Conservation (phyloP, 2,888 invertebrate genomes). For the Eulithis testata region DNA sequence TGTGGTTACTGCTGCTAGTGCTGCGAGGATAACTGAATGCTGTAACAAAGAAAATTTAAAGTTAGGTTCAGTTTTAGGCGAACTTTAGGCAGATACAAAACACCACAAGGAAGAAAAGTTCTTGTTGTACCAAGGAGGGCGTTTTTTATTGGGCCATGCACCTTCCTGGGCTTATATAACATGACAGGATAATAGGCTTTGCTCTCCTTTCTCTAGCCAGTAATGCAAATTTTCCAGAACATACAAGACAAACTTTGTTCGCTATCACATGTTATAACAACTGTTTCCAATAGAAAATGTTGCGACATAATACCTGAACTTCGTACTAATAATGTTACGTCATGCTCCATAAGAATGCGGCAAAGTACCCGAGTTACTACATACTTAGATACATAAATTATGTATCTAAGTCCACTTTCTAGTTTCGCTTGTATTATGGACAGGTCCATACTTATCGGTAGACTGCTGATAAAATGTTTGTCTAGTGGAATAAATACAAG, state of each 20-base stretch:
- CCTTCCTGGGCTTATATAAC: no score
- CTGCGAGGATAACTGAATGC: slow-evolving; percentile 62
- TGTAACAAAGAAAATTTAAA: slow-evolving; percentile 46
- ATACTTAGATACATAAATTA: slow-evolving; percentile 10
- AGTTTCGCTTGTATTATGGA: neutral
- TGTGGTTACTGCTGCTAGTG: slow-evolving; percentile 57
- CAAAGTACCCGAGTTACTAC: slow-evolving; percentile 6
- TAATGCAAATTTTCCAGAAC: neutral
- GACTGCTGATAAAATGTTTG: no score
- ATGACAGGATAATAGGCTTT: no score
- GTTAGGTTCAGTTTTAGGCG: neutral
- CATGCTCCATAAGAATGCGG: slow-evolving; percentile 23
- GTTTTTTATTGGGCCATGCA: no score
- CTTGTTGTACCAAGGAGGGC: neutral
- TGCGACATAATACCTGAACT: slow-evolving; percentile 21
- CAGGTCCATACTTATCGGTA: no score
- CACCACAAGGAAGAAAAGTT: no score
- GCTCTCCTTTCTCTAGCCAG: no score
- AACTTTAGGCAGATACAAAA: neutral
- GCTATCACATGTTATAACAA: no score
- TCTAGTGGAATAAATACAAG: no score
- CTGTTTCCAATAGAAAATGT: slow-evolving; percentile 12
- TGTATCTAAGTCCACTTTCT: slow-evolving; percentile 22
- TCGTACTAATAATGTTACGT: slow-evolving; percentile 22
- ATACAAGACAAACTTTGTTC: slow-evolving; percentile 4